These are phyloP conservation scores for Deroptyus accipitrinus DNA, from an alignment of 2,113 vertebrate genomes.

Conservation along the genomic window DNA sequence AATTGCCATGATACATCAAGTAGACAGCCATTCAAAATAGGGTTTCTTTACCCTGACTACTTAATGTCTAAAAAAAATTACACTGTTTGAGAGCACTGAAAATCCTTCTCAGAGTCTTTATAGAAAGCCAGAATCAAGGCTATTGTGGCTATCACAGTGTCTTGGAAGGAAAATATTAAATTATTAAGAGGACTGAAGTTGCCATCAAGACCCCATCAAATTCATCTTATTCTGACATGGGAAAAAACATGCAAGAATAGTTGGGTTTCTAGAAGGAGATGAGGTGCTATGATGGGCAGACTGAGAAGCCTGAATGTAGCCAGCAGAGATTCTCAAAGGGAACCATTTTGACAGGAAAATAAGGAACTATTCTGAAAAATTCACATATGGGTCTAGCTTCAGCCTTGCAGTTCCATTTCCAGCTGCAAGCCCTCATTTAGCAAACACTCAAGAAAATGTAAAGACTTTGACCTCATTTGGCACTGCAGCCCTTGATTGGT, in stretches of 20 bases:
- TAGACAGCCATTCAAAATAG: slow-evolving; percentile 41
- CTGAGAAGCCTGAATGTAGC: neutral
- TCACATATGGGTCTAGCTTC: neutral
- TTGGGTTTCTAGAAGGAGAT: neutral
- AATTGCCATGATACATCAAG: slow-evolving; percentile 28
- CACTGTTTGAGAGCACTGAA: neutral
- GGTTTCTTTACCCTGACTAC: neutral
- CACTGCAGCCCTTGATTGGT: neutral
- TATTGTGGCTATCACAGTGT: neutral
- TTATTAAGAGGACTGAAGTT: neutral
- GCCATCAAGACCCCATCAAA: neutral
- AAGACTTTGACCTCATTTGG: neutral
- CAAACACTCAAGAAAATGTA: neutral
- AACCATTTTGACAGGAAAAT: neutral
- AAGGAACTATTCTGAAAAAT: neutral
- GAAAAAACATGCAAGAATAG: neutral
- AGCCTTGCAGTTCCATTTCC: neutral
- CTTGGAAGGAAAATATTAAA: neutral
- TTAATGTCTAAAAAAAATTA: slow-evolving; percentile 14
- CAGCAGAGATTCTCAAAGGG: neutral
- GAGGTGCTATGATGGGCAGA: neutral
- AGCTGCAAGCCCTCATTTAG: slow-evolving; percentile 4
- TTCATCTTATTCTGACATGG: neutral
- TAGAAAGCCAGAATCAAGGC: neutral
- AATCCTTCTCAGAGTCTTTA: neutral